These are phyloP conservation scores for Cynoglossus semilaevis DNA, from an alignment of 2,113 vertebrate genomes.

Conservation along the genomic window DNA sequence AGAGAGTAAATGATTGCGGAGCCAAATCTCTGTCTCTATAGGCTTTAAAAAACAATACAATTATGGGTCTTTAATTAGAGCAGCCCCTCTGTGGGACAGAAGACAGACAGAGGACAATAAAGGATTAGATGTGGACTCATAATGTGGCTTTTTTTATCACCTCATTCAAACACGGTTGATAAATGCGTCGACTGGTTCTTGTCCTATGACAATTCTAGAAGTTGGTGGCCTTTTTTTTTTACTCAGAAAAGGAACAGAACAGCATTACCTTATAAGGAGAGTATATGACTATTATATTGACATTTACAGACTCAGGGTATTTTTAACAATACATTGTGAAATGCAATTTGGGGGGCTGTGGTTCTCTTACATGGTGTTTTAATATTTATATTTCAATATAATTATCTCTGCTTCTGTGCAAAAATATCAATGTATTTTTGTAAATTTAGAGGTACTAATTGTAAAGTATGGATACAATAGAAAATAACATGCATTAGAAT, in stretches of 20 bases:
- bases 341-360: too few species aligned
- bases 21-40: slow-evolving; percentile 67
- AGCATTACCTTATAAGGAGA: background rate
- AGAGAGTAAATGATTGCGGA: slow-evolving; percentile 63
- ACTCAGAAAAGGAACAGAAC: slow-evolving; percentile 2
- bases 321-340: too few species aligned
- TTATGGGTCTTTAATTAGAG: slow-evolving; percentile 78
- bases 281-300: too few species aligned
- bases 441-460: too few species aligned
- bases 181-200: slow-evolving; percentile 46
- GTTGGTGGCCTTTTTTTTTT: slow-evolving; percentile 10
- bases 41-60: slow-evolving; percentile 76
- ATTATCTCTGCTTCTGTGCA: too few species aligned
- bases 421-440: too few species aligned
- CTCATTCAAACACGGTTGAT: slow-evolving; percentile 60
- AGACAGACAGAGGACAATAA: slow-evolving; percentile 68
- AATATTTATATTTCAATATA: too few species aligned
- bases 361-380: too few species aligned
- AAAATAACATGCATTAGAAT: too few species aligned
- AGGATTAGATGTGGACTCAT: slow-evolving; percentile 67
- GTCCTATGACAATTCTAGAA: slow-evolving; percentile 21
- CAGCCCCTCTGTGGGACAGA: slow-evolving; percentile 61
- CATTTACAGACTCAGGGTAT: too few species aligned
- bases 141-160: slow-evolving; percentile 68
- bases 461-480: too few species aligned